Evolutionary conservation across 2,113 vertebrate genomes (phyloP).

Genomic region (Equus quagga): DNA sequence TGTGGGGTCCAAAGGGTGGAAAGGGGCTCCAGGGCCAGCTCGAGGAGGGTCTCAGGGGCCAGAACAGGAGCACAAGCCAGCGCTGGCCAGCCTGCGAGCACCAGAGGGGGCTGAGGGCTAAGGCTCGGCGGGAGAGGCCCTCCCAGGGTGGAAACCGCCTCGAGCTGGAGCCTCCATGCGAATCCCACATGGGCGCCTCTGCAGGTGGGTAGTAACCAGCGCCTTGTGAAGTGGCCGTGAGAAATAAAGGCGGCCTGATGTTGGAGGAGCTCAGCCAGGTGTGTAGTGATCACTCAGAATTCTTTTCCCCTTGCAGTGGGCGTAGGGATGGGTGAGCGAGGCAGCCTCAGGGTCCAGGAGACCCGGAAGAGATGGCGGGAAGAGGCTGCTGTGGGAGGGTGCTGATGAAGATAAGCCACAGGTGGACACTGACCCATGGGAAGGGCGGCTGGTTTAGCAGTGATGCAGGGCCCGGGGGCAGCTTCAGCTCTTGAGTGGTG

Average conservation of each 20-base stretch:
- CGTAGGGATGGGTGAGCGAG: background rate
- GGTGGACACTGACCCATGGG: background rate
- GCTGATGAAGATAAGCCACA: background rate
- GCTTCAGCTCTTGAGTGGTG: background rate
- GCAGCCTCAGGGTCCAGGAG: background rate
- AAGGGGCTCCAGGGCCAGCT: background rate
- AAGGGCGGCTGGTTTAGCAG: background rate
- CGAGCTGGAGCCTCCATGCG: accelerated
- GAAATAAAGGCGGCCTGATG: background rate
- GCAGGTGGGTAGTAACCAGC: background rate
- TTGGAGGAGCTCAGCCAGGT: accelerated
- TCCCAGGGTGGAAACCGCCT: accelerated
- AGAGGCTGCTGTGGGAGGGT: background rate
- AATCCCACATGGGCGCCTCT: background rate
- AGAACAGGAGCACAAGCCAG: background rate
- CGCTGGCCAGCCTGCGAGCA: background rate
- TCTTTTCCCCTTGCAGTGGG: background rate
- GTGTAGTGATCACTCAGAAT: accelerated
- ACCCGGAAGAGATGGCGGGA: background rate
- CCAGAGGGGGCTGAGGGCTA: background rate
- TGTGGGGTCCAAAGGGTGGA: background rate
- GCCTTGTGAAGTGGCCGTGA: background rate
- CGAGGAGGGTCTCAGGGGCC: background rate
- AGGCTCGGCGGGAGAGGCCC: background rate
- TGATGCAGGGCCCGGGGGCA: background rate